phyloP scores from a whole-genome alignment of 2,888 invertebrate species.

The Lycia hirtaria region DNA sequence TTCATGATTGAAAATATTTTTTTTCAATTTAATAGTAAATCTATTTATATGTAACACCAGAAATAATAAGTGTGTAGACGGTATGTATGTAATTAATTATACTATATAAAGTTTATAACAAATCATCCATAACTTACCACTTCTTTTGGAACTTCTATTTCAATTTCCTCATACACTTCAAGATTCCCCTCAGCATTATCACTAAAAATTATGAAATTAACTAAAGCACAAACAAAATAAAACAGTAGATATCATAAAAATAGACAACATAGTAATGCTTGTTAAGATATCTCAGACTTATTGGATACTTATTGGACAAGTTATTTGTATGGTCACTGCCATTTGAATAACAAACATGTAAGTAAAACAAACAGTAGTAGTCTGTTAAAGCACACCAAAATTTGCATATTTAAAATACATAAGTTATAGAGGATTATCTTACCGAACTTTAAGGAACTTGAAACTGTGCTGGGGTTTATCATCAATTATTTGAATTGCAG shows the following conservation, averaged over 20 bases:
- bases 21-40: too few species aligned
- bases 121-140: constrained; percentile 55
- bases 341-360: constrained; percentile 4
- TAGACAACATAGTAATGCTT: background rate
- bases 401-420: constrained; percentile 7
- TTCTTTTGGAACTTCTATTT: constrained; percentile 77
- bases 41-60: too few species aligned
- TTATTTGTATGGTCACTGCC: constrained; percentile 17
- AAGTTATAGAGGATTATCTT: constrained; percentile 43
- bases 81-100: background rate
- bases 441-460: constrained; percentile 83
- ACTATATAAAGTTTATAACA: background rate
- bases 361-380: background rate
- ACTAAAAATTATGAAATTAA: constrained; percentile 56
- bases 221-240: background rate
- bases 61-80: too few species aligned
- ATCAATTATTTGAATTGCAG: constrained; percentile 76
- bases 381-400: constrained; percentile 8
- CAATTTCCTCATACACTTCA: constrained; percentile 83
- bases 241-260: background rate
- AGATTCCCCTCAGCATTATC: constrained; percentile 80
- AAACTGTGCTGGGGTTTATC: constrained; percentile 71
- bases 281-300: background rate
- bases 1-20: too few species aligned
- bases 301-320: background rate